Evolutionary conservation across 2,113 vertebrate species (phyloP).

Genomic region (Albula goreensis): DNA sequence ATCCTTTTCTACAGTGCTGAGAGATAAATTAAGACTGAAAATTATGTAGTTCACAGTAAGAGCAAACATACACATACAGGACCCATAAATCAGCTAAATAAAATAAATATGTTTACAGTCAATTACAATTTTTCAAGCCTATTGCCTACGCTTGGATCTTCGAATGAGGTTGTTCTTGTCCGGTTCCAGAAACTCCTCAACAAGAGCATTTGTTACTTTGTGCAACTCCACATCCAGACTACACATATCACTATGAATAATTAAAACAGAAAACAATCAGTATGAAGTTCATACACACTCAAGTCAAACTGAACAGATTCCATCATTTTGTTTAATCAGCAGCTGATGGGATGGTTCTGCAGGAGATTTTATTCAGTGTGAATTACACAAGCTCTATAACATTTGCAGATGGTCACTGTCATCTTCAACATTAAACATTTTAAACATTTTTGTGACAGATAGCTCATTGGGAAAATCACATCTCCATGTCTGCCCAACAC

Average conservation of each 20-base stretch:
- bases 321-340: too few species aligned
- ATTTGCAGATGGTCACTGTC: too few species aligned
- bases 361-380: too few species aligned
- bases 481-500: too few species aligned
- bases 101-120: neutral
- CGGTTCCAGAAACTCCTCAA: conserved; percentile 85
- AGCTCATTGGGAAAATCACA: too few species aligned
- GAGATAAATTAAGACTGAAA: neutral
- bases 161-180: conserved; percentile 81
- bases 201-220: conserved; percentile 73
- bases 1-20: too few species aligned
- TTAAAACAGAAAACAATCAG: conserved; percentile 12
- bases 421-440: too few species aligned
- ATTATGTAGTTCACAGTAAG: neutral
- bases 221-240: conserved; percentile 77
- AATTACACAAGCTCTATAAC: too few species aligned
- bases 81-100: too few species aligned
- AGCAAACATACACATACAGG: neutral
- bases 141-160: conserved; percentile 66
- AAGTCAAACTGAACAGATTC: too few species aligned
- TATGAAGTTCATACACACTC: neutral
- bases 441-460: too few species aligned
- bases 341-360: too few species aligned
- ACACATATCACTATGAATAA: conserved; percentile 67
- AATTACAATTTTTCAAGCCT: neutral